Evolutionary conservation across 1,140 invertebrate genomes (phyloP).

Genomic region (Drosophila ananassae): DNA sequence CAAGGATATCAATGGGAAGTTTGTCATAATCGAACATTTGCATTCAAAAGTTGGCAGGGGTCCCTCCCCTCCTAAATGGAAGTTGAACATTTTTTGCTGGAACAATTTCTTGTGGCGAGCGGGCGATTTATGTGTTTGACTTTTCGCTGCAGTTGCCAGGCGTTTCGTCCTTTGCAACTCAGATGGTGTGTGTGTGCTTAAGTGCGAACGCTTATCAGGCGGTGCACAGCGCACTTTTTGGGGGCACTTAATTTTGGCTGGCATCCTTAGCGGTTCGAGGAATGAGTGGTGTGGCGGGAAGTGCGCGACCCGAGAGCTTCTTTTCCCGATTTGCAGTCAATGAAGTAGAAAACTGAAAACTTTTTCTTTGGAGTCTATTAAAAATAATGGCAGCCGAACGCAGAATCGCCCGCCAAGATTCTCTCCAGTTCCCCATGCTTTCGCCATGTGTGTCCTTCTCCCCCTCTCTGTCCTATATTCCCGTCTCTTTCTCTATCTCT

Average conservation of each 20-base stretch:
- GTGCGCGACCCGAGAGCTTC: conserved; percentile 44
- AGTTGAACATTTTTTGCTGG: conserved; percentile 51
- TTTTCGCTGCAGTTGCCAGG: conserved; percentile 64
- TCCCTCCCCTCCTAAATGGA: conserved; percentile 34
- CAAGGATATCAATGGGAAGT: conserved; percentile 29
- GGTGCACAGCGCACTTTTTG: conserved; percentile 70
- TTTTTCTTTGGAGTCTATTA: conserved; percentile 80
- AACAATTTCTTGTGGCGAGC: conserved; percentile 37
- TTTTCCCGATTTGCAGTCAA: conserved; percentile 78
- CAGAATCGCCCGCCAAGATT: conserved; percentile 56
- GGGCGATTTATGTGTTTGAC: conserved; percentile 73
- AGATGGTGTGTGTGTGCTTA: conserved; percentile 15
- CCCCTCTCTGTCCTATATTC: not conserved
- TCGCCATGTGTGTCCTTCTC: conserved; percentile 11
- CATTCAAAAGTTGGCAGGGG: conserved; percentile 17
- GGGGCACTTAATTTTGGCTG: conserved; percentile 75
- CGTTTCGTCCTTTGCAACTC: not conserved
- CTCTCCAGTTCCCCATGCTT: conserved; percentile 50
- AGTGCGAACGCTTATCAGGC: conserved; percentile 65
- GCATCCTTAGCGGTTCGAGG: conserved; percentile 15
- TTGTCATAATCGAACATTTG: conserved; percentile 59
- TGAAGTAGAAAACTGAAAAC: conserved; percentile 82
- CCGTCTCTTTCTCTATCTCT: conserved; percentile 1
- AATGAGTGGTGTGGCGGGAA: conserved; percentile 3
- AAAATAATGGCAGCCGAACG: conserved; percentile 78